Base-by-base conservation (phyloP, 2,113 vertebrate genomes). In the Amblyornis subalaris region DNA sequence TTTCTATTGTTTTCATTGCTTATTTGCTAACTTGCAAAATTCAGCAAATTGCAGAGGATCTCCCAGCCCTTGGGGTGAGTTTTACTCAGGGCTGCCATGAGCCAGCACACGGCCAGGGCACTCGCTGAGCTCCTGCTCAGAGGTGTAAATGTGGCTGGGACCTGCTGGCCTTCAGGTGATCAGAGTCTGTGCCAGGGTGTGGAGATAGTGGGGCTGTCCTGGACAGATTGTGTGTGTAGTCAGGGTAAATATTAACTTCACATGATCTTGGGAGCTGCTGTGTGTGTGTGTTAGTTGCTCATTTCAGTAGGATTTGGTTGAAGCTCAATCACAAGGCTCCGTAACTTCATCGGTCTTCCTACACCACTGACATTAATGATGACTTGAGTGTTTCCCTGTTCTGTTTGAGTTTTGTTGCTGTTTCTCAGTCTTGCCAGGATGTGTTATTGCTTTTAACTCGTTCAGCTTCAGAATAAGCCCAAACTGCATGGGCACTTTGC, bases 1-100 rank as follows among this genome's bases (percentile, higher is more conserved):
- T 92, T 94, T 54, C 94, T 90, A 86, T 96, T 96, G 92, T 95
- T 95, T 92, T 53, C 73, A 42, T 81, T 57, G 64, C n/a, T 71
- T 90, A 74, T 94, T 94, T 67, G 89, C 70, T 81, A 88, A 94
- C 92, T 90, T 42, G 86, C 64, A 94, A 90, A 93, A 95, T 80
- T 45, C 26, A 50, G 14, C 57, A 26, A 64, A 83, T 66, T 35
- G 90, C 60, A 36, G 85, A 81, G 94, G 90, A 90, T 96, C 85
- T 92, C 92, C 85, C 72, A 67, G 85, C 76, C 92, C 87, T 73
- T 0, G 2, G 88, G 79, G 45, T 48, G 75, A 44, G 42, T 60
- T 70, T 71, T 71, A 4, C n/a, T 80, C 9, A 0, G 67, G 25
- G 71, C 40, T 51, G 65, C 70, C 50, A 33, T 4, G 67, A 82